Base-by-base conservation (phyloP, 2,888 invertebrate genomes). In the Ligdia adustata region DNA sequence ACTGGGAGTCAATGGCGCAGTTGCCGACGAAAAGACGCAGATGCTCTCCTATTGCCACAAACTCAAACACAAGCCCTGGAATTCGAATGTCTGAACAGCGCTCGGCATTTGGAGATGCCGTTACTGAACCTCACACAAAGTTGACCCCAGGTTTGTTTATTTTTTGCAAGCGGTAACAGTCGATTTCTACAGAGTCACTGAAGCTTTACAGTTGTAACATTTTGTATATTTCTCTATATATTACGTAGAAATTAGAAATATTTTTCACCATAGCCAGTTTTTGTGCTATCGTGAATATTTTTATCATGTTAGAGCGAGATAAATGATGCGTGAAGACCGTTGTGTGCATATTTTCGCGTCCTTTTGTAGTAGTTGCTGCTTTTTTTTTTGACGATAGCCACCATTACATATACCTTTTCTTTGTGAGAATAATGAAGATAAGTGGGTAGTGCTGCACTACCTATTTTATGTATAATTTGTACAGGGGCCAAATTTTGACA, bases 1-100 rank as follows among this genome's bases (percentile, higher is more conserved):
- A 98, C 85, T 98, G 98, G 94, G 98, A 98, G 91, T 95, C 97
- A 60, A 94, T 97, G 86, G 95, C 95, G 79, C 95, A 95, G 75
- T 91, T 96, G 72, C 96, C 97, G 49, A 94, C 95, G 16, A 98
- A 98, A 89, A 92, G 98, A 77, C 93, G 98, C 85, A 94, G 98
- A 91, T 98, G 97, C 90, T 94, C 95, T 73, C 97, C 97, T 49
- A 95, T 97, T 91, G 95, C 96, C 71, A 92, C 93, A 60, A 82
- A 82, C 57, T 78, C 88, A 13, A 87, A 85, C 66, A 83, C 88
- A 69, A 87, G 92, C 82, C 81, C 91, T 77, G 77, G 91, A 65
- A 80, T 88, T 55, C 88, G 85, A 76, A 68, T 81, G 66, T 73
- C 90, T 72, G 92, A 93, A 81, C 86, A 88, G 75, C 93, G 89